Percentiles rank a stretch among this genome's conserved stretches.
Conservation (phyloP, 2,113 vertebrate genomes). For the Tachuris rubrigastra region DNA sequence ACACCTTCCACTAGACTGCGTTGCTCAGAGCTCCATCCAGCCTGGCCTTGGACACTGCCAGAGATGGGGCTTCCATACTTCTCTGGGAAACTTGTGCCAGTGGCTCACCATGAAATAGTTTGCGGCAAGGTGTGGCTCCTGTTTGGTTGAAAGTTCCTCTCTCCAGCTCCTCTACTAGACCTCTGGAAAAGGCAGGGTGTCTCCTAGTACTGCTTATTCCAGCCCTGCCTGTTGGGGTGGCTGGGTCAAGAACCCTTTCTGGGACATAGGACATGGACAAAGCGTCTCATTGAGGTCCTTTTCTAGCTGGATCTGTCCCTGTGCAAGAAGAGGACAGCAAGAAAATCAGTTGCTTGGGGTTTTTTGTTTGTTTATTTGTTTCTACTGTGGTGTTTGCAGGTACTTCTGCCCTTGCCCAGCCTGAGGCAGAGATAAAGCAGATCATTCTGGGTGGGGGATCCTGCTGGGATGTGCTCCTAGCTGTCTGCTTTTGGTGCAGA, state of each 20-base stretch:
- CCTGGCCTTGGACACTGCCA: not conserved
- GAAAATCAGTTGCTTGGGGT: not conserved
- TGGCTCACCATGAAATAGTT: not conserved
- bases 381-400: not conserved
- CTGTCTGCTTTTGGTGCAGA: not conserved
- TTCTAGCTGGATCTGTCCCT: not conserved
- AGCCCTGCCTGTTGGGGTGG: not conserved
- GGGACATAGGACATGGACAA: not conserved
- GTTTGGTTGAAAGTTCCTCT: accelerated
- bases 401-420: not conserved
- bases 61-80: not conserved
- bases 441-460: not conserved
- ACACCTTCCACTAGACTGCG: not conserved
- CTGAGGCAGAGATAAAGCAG: not conserved
- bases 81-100: not conserved
- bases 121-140: not conserved
- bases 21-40: not conserved
- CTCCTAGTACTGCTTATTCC: not conserved
- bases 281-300: not conserved
- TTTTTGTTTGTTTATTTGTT: not conserved
- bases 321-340: not conserved
- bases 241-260: not conserved
- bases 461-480: not conserved
- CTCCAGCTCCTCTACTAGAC: not conserved
- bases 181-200: not conserved